These are phyloP conservation scores for Halichoeres trimaculatus DNA, from an alignment of 2,113 vertebrate genomes.

Conservation along the genomic window DNA sequence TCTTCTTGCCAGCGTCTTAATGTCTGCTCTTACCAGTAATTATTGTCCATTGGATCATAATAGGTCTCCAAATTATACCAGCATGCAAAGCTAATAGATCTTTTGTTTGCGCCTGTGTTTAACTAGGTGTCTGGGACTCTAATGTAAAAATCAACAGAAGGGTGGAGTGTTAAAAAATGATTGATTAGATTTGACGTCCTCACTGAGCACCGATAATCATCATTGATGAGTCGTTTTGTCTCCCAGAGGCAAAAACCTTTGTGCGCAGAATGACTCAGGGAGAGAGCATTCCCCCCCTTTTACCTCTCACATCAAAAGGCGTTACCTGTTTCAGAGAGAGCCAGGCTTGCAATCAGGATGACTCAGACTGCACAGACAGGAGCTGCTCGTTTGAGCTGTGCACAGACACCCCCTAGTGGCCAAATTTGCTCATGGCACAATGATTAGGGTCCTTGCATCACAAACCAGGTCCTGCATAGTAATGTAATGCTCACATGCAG, in stretches of 20 bases:
- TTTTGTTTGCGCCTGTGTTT: background rate
- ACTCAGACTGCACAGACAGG: conserved; percentile 47
- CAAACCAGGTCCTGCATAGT: background rate
- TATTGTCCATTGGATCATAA: background rate
- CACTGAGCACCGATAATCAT: background rate
- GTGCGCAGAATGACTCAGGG: conserved; percentile 57
- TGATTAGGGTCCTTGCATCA: background rate
- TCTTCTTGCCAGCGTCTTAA: background rate
- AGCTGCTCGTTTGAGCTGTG: conserved; percentile 43
- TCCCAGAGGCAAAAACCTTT: conserved; percentile 42
- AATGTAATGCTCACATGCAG: background rate
- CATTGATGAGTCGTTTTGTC: conserved; percentile 8
- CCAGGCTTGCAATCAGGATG: conserved; percentile 37
- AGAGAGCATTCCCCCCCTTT: conserved; percentile 20
- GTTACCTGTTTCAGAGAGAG: conserved; percentile 23
- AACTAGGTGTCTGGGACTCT: background rate
- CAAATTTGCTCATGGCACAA: conserved; percentile 1
- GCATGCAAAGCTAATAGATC: too few relatives aligned
- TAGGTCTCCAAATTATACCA: too few relatives aligned
- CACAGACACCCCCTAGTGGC: conserved; percentile 78
- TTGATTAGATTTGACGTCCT: conserved; percentile 13
- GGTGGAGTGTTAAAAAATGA: background rate
- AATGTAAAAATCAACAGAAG: conserved; percentile 10
- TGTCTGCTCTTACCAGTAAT: background rate
- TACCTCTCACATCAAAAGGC: conserved; percentile 23